These are phyloP conservation scores for Potamarius usumacintae DNA, from an alignment of 2,113 vertebrate genomes.

Conservation along the genomic window DNA sequence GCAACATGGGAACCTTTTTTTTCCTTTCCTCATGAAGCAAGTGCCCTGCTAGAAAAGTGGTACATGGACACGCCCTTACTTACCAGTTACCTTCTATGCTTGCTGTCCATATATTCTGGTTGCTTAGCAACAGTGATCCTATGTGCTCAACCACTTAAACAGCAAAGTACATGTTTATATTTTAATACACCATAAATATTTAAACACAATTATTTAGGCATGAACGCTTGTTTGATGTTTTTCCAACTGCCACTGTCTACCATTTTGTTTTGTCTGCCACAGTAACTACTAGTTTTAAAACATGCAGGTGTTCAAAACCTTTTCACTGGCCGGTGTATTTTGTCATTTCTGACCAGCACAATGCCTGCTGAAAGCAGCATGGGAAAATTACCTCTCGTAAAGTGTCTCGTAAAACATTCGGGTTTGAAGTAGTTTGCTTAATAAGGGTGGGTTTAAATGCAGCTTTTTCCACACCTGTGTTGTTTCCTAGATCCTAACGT, in stretches of 20 bases:
- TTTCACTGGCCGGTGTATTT: background rate
- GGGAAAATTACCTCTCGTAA: background rate
- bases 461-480: slow-evolving; percentile 1
- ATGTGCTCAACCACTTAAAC: background rate
- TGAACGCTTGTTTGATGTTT: background rate
- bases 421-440: background rate
- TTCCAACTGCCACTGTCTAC: background rate
- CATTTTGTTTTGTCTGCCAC: background rate
- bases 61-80: background rate
- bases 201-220: background rate
- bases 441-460: background rate
- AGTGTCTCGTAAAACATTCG: background rate
- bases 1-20: too few species aligned
- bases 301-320: background rate
- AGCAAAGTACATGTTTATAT: background rate
- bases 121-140: background rate
- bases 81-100: background rate
- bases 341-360: background rate
- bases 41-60: too few species aligned
- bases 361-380: background rate
- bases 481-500: background rate
- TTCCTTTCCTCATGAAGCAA: too few species aligned
- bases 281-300: background rate
- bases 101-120: background rate
- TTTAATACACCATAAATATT: background rate